Base-by-base conservation (phyloP, 1,140 invertebrate species). In the Aphelinus atriplicis region DNA sequence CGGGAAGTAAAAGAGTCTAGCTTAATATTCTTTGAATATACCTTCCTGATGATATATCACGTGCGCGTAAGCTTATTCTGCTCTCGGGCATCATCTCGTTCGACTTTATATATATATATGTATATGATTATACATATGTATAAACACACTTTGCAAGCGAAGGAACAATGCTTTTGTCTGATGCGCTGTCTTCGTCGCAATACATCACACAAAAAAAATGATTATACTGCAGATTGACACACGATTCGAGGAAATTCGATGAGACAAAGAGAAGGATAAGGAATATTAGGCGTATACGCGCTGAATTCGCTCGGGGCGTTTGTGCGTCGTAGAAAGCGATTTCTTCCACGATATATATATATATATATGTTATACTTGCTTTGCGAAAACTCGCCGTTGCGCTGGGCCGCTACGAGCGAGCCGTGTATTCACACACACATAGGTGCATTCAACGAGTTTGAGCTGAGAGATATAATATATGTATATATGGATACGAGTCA, bases 121-220 rank as follows among this genome's bases (percentile, higher is more conserved):
- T 26, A 26, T 26, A 26, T 26, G 0, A 26, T 26, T 26, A 26
- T 26, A 26, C 26, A 26, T 26, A 26, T 26, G 26, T 26, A 26
- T 26, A 26, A 26, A 26, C 26, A 26, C 26, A 26, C 26, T 68
- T 76, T 45, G 5, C 58, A 68, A 56, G 77, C 78, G 76, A 78
- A 78, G 77, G 69, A 77, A 62, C 77, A 79, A 79, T 82, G 79
- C 80, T 83, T 80, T 82, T 81, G 80, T 78, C 53, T 75, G 26
- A 26, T 26, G 77, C 78, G 68, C 78, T 77, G 74, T 83, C 81
- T 82, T 82, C 77, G 79, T 80, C 73, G 51, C 57, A 56, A 53
- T 53, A 53, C 51, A 9, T 53, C 51, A 9, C 51, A 43, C 10
- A 51, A 51, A 46, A 51, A 47, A 42, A 67, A 58, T 50, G 51